Conservation (phyloP, 2,888 invertebrate genomes). For the Pristionchus japonicus region DNA sequence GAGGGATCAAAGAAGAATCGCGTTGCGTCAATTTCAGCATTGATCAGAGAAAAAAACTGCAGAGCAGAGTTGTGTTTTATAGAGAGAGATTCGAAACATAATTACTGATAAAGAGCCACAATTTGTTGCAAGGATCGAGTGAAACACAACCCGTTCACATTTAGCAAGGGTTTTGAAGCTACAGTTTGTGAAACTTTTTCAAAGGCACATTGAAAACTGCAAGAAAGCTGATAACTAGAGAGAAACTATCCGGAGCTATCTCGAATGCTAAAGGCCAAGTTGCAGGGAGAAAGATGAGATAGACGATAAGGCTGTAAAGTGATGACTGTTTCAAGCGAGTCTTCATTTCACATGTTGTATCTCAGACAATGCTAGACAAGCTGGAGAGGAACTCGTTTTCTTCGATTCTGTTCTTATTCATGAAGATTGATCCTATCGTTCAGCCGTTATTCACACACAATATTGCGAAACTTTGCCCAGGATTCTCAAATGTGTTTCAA, state of each 20-base stretch:
- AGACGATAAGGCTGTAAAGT: not conserved
- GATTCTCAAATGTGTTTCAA: too few species aligned
- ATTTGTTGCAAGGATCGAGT: not conserved
- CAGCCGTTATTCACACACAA: too few species aligned
- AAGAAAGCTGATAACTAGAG: not conserved
- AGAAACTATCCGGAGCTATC: not conserved
- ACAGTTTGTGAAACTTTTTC: too few species aligned
- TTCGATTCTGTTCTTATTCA: too few species aligned
- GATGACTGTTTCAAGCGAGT: not conserved
- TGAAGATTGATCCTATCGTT: too few species aligned
- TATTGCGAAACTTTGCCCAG: too few species aligned
- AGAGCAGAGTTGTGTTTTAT: not conserved
- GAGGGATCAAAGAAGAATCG: not conserved
- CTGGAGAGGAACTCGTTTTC: too few species aligned
- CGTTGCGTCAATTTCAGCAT: not conserved
- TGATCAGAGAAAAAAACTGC: not conserved
- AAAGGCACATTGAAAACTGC: not conserved
- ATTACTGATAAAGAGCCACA: not conserved
- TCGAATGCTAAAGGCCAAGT: not conserved
- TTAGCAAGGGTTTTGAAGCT: too few species aligned
- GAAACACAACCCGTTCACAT: not conserved
- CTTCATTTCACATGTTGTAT: not conserved
- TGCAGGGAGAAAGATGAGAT: not conserved
- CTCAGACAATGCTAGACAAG: too few species aligned
- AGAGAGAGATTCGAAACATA: not conserved